Conservation (phyloP, 2,113 vertebrate species). For the Cathartes aura region DNA sequence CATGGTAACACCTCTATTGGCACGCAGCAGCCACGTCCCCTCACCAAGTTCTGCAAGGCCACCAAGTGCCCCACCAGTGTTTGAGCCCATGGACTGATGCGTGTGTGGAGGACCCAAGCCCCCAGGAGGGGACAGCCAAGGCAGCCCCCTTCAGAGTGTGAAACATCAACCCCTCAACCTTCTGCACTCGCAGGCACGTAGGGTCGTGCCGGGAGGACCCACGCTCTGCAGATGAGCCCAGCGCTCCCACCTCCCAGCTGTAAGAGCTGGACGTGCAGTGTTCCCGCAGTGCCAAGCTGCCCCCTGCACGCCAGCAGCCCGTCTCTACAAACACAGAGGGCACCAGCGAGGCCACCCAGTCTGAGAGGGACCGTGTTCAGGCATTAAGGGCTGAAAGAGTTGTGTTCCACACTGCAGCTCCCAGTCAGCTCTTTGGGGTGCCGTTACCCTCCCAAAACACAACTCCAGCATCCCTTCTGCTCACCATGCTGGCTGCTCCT, state of each 20-base stretch:
- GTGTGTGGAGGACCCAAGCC: rapidly evolving
- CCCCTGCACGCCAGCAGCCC: rapidly evolving
- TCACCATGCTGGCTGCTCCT: not conserved
- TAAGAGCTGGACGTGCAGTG: not conserved
- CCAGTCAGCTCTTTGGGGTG: not conserved
- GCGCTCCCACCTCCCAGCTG: not conserved
- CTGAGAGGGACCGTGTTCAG: not conserved
- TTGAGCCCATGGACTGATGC: not conserved
- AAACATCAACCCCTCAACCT: not conserved
- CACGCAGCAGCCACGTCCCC: rapidly evolving
- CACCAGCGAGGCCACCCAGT: rapidly evolving
- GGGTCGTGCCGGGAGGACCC: rapidly evolving
- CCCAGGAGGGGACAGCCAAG: not conserved
- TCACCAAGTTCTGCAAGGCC: not conserved
- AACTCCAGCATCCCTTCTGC: not conserved
- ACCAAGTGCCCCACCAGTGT: not conserved
- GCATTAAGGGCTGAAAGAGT: not conserved
- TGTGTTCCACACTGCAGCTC: not conserved
- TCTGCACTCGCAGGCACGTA: rapidly evolving
- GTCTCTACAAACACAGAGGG: not conserved
- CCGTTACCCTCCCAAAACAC: not conserved
- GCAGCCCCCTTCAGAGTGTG: not conserved
- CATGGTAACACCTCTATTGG: not conserved
- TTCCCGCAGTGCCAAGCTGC: not conserved
- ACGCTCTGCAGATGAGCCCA: not conserved